phyloP scores from a whole-genome alignment of 2,113 vertebrate species.

The Rhagologus leucostigma region DNA sequence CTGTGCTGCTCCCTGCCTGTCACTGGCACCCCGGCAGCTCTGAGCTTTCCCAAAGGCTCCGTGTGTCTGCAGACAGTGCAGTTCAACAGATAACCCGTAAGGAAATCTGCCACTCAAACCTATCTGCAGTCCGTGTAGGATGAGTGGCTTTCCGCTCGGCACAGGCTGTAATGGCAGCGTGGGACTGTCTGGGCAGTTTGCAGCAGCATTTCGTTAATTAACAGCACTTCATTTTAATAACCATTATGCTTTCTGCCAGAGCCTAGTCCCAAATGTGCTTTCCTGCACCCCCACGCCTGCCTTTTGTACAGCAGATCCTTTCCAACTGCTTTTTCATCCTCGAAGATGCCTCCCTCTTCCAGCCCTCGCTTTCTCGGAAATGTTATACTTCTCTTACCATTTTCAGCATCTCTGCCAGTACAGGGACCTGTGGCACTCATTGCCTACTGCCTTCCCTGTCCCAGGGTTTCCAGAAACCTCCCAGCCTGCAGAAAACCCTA shows the following conservation, averaged over 20 bases:
- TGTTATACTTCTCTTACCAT: not conserved
- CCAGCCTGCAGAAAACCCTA: not conserved
- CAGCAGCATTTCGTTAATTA: not conserved
- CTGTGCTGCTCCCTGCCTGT: not conserved
- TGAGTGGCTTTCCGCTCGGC: not conserved
- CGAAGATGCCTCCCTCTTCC: not conserved
- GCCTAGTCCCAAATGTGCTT: not conserved
- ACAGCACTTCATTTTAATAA: not conserved
- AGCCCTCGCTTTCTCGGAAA: not conserved
- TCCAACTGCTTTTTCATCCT: not conserved
- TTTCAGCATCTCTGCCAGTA: not conserved
- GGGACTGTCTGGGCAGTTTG: not conserved
- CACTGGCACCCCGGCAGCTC: fast-evolving
- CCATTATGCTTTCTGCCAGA: not conserved
- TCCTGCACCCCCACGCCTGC: not conserved
- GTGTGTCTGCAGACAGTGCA: not conserved
- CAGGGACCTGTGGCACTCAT: not conserved
- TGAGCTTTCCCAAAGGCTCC: not conserved
- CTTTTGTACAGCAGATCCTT: not conserved
- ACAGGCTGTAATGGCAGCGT: not conserved
- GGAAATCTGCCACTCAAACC: not conserved
- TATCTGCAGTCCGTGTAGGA: fast-evolving
- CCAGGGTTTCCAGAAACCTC: not conserved
- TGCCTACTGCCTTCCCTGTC: not conserved
- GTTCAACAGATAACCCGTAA: not conserved